phyloP scores from a whole-genome alignment of 1,140 invertebrate genomes.

The Cotesia glomerata region DNA sequence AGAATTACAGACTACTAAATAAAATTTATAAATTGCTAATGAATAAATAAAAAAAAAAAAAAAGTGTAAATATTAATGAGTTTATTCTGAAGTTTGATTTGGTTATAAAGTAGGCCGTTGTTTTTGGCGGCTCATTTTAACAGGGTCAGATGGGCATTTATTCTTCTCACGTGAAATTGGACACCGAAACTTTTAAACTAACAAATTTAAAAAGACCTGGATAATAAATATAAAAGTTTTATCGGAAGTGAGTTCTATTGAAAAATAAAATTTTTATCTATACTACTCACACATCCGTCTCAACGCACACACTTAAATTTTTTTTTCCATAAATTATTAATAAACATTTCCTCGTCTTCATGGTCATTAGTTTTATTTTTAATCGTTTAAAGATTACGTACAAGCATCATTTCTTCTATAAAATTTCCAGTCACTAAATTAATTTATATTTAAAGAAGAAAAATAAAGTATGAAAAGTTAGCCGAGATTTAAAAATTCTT shows the following conservation, averaged over 20 bases:
- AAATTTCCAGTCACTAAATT: too few species aligned
- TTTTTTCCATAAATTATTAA: too few species aligned
- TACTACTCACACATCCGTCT: too few species aligned
- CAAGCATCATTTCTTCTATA: too few species aligned
- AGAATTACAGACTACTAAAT: too few species aligned
- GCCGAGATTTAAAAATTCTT: too few species aligned
- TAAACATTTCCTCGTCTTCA: too few species aligned
- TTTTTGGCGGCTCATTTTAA: background rate
- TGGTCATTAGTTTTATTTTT: background rate
- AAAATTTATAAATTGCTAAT: too few species aligned
- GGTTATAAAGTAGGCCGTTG: background rate
- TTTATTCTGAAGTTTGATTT: background rate
- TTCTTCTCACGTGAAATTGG: conserved; percentile 18
- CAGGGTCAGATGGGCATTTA: conserved; percentile 4
- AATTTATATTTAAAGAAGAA: too few species aligned
- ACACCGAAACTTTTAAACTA: background rate
- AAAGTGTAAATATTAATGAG: too few species aligned
- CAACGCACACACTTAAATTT: background rate
- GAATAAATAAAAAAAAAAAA: too few species aligned
- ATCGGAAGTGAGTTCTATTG: background rate
- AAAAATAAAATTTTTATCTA: background rate
- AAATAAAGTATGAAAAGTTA: too few species aligned
- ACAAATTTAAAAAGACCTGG: background rate
- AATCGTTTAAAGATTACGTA: background rate
- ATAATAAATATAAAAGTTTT: background rate